Conservation (phyloP, 2,113 vertebrate genomes). For the Eolophus roseicapilla region DNA sequence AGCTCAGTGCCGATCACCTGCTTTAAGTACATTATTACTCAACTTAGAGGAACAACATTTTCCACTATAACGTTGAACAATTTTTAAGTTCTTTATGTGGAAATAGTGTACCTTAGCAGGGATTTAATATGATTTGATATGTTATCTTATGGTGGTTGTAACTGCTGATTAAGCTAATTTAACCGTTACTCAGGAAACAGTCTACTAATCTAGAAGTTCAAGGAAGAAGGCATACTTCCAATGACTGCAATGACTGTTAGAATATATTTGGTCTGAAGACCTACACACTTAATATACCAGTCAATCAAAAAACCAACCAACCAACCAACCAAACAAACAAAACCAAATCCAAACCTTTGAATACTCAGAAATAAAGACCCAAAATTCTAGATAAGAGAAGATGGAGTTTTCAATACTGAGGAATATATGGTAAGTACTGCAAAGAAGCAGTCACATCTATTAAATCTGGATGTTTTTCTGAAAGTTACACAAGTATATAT, state of each 20-base stretch:
- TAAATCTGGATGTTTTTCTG: background rate
- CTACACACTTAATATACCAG: background rate
- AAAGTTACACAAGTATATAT: background rate
- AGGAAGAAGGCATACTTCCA: background rate
- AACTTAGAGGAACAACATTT: background rate
- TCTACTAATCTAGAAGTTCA: background rate
- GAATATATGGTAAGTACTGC: background rate
- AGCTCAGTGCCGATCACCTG: background rate
- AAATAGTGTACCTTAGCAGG: background rate
- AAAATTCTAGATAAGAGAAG: background rate
- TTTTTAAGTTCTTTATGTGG: background rate
- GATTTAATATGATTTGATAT: background rate
- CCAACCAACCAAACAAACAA: background rate
- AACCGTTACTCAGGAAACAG: background rate
- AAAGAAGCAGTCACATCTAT: background rate
- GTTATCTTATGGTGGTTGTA: background rate
- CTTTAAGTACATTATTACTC: background rate
- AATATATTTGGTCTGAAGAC: background rate
- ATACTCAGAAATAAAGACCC: background rate
- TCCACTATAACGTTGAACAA: background rate
- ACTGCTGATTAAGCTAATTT: background rate
- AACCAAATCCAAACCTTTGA: background rate
- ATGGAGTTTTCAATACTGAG: background rate
- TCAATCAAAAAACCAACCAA: background rate
- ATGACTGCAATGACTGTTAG: background rate